These are phyloP conservation scores for Pogonocherus hispidulus DNA, from an alignment of 2,888 invertebrate species.

Conservation along the genomic window DNA sequence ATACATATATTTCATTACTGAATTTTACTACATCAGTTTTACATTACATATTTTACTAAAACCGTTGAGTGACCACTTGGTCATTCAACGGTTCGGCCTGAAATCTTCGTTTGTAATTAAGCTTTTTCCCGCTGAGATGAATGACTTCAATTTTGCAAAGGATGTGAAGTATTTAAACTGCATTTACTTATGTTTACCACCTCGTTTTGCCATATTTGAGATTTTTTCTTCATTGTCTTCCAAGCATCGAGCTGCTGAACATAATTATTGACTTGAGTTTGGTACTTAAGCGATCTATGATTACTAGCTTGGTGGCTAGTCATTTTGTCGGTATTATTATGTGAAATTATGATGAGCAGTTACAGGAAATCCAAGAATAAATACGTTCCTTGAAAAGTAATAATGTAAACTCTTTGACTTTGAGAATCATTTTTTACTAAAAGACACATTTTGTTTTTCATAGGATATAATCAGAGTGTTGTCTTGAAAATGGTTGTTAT, in stretches of 20 bases:
- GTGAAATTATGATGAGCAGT: slow-evolving; percentile 1
- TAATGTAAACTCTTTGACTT: not conserved
- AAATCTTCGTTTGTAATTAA: slow-evolving; percentile 16
- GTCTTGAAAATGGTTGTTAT: too few relatives aligned
- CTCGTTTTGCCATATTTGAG: not conserved
- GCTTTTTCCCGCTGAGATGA: not conserved
- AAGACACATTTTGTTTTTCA: too few relatives aligned
- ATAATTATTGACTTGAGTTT: slow-evolving; percentile 3
- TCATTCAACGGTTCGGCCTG: not conserved
- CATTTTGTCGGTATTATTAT: slow-evolving; percentile 2
- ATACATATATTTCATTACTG: too few relatives aligned
- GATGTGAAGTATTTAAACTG: slow-evolving; percentile 14
- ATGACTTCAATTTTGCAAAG: slow-evolving; percentile 14
- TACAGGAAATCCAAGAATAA: not conserved
- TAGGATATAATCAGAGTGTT: too few relatives aligned
- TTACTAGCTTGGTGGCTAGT: not conserved
- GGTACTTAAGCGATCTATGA: not conserved
- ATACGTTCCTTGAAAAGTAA: not conserved
- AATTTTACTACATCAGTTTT: too few relatives aligned
- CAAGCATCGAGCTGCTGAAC: not conserved
- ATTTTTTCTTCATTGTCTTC: not conserved
- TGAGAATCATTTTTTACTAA: too few relatives aligned
- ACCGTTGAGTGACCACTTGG: too few relatives aligned
- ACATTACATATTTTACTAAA: too few relatives aligned
- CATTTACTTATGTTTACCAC: slow-evolving; percentile 6